These are phyloP conservation scores for Cylloceria caligata DNA, from an alignment of 2,888 invertebrate species.

Conservation along the genomic window DNA sequence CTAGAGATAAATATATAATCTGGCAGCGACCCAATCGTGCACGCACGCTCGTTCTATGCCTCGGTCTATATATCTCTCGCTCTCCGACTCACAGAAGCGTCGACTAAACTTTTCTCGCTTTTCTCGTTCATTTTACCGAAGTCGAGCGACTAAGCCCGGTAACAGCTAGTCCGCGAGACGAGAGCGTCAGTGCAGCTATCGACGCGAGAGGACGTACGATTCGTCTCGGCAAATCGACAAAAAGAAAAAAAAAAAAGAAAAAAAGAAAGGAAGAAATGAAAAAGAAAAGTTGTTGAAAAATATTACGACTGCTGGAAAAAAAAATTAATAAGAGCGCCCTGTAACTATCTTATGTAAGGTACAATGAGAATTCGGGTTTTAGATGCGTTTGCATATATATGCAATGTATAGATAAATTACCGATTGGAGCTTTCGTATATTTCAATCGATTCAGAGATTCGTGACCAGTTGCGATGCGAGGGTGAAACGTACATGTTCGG, in stretches of 20 bases:
- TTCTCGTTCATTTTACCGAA: conserved; percentile 38
- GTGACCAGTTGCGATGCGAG: not conserved
- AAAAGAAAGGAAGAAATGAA: conserved; percentile 26
- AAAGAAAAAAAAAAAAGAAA: conserved; percentile 31
- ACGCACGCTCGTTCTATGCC: conserved; percentile 68
- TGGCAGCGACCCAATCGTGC: conserved; percentile 80
- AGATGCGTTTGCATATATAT: not conserved
- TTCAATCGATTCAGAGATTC: not conserved
- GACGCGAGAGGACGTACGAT: conserved; percentile 61
- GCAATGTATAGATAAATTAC: not conserved
- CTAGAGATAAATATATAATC: conserved; percentile 83
- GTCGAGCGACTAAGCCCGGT: conserved; percentile 71
- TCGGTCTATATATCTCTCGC: conserved; percentile 67
- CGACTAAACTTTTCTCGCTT: conserved; percentile 15
- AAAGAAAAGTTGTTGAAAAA: not conserved
- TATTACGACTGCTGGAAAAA: conserved; percentile 56
- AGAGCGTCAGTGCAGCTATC: conserved; percentile 77
- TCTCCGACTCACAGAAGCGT: not conserved
- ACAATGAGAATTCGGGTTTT: conserved; percentile 5
- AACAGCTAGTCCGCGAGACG: conserved; percentile 73
- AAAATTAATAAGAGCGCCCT: conserved; percentile 36
- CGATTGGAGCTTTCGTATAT: not conserved
- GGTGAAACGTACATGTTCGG: not conserved
- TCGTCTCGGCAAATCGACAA: conserved; percentile 5
- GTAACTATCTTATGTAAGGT: conserved; percentile 32